A percentile compares a stretch with the other conserved stretches of the same genome.
phyloP scores from a whole-genome alignment of 2,888 invertebrate species.

The Abscondita cerata region DNA sequence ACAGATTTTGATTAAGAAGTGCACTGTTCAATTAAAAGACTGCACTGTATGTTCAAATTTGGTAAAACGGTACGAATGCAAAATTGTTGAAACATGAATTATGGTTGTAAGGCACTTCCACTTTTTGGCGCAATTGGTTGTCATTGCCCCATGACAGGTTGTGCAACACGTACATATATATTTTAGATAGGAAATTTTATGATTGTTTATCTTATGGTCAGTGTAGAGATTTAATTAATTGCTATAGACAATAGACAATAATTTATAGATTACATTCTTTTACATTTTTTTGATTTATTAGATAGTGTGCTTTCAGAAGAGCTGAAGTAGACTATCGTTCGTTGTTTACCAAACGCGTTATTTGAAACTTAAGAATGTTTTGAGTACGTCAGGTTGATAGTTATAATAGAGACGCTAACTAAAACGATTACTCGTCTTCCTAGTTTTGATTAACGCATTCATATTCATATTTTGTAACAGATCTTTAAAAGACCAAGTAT shows the following conservation, averaged over 20 bases:
- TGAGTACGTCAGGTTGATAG: slow-evolving; percentile 13
- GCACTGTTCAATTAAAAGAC: slow-evolving; percentile 7
- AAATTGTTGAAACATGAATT: neutral
- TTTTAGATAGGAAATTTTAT: slow-evolving; percentile 3
- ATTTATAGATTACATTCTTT: slow-evolving; percentile 8
- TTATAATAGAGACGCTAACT: neutral
- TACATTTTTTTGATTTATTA: slow-evolving; percentile 15
- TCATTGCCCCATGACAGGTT: neutral
- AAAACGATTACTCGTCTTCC: slow-evolving; percentile 23
- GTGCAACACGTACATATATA: slow-evolving; percentile 8
- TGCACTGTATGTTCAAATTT: slow-evolving; percentile 10
- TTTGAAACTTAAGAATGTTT: slow-evolving; percentile 1
- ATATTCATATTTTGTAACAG: slow-evolving; percentile 17
- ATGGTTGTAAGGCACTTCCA: slow-evolving; percentile 9
- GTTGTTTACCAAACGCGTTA: neutral
- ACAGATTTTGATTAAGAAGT: neutral
- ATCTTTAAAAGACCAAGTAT: slow-evolving; percentile 16
- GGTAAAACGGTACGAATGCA: neutral
- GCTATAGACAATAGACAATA: slow-evolving; percentile 31
- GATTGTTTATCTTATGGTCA: slow-evolving; percentile 10
- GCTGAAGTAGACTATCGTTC: neutral
- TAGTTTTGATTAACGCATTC: slow-evolving; percentile 19
- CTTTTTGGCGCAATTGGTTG: neutral
- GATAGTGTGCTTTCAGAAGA: slow-evolving; percentile 11
- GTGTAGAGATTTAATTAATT: slow-evolving; percentile 12